A percentile compares a stretch with the other conserved stretches of the same genome.
Conservation (phyloP, 35 echinoderm and acorn worm species). For the Eucidaris tribuloides region DNA sequence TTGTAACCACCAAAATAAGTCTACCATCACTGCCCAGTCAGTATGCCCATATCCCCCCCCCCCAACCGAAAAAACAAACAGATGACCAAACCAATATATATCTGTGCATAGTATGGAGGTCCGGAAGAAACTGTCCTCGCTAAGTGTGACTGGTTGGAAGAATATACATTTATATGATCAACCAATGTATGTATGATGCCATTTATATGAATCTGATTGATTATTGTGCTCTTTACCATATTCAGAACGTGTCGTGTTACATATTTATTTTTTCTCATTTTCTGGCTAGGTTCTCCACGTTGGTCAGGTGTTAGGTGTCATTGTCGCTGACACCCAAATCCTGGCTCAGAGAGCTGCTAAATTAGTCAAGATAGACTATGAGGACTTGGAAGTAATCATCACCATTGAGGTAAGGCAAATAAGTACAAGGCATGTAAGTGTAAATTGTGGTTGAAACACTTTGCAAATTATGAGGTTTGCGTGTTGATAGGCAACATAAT, state of each 20-base stretch:
- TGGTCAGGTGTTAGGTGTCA: conserved; percentile 61
- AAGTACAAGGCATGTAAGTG: too few relatives aligned
- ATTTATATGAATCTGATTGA: neutral
- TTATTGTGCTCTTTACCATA: neutral
- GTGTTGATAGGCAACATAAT: too few relatives aligned
- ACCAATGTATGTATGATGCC: neutral
- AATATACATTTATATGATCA: neutral
- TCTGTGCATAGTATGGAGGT: neutral
- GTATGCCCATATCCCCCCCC: too few relatives aligned
- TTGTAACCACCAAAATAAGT: too few relatives aligned
- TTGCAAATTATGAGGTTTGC: too few relatives aligned
- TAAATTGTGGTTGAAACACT: too few relatives aligned
- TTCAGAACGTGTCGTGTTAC: neutral
- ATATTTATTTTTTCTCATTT: neutral
- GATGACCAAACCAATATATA: too few relatives aligned
- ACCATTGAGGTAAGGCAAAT: conserved; percentile 57
- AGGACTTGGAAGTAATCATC: conserved; percentile 61
- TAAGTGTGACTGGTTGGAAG: neutral
- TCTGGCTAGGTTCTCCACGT: conserved; percentile 58
- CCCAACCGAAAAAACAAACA: too few relatives aligned
- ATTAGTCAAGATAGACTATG: conserved; percentile 85
- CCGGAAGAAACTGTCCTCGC: neutral
- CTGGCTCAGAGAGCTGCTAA: conserved; percentile 77
- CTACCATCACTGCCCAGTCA: too few relatives aligned
- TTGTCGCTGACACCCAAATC: conserved; percentile 63